Evolutionary conservation across 2,888 invertebrate genomes (phyloP), one percentile per base, ranked within the genome.

Genomic region (Blera fallax): DNA sequence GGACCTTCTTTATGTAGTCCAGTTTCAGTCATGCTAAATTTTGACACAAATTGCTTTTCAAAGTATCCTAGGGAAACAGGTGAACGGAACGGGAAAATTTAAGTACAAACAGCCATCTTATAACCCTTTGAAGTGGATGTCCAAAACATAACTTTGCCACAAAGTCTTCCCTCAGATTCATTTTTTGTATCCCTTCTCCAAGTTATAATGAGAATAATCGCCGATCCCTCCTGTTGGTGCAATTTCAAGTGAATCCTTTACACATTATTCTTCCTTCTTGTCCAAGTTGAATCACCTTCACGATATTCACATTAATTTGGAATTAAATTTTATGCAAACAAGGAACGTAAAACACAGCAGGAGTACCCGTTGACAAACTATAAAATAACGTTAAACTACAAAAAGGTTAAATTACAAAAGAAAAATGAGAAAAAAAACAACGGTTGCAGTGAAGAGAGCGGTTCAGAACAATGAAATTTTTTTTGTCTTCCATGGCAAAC

Each of bases 311-410:
- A 29, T 27, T 62, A 60, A 21, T 62, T 43, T 52, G 8, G 14
- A 81, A 74, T 67, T 74, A 60, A 45, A 73, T 60, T 52, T 50
- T 58, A 43, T 43, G n/a, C 52, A 80, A 80, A 73, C 72, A 72
- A 72, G 34, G 32, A 18, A 50, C 18, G 10, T 16, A 73, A 73
- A 43, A 6, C 21, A 27, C 21, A 54, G 32, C n/a, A 52, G 56
- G 21, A 69, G n/a, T n/a, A n/a, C 24, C 67, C 29, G 67, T 37
- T 52, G 80, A 64, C 74, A 81, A 69, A 81, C 76, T 76, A 76
- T 48, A 76, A 69, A 69, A 81, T 37, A 69, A 34, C 52, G 81
- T 29, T 81, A 64, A 81, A 37, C 81, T 76, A 48, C 16, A 76
- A 62, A 73, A 81, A 62, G 74, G 67, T 62, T 56, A 74, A 80